phyloP scores from a whole-genome alignment of 2,113 vertebrate genomes.

The Montifringilla adamsi region DNA sequence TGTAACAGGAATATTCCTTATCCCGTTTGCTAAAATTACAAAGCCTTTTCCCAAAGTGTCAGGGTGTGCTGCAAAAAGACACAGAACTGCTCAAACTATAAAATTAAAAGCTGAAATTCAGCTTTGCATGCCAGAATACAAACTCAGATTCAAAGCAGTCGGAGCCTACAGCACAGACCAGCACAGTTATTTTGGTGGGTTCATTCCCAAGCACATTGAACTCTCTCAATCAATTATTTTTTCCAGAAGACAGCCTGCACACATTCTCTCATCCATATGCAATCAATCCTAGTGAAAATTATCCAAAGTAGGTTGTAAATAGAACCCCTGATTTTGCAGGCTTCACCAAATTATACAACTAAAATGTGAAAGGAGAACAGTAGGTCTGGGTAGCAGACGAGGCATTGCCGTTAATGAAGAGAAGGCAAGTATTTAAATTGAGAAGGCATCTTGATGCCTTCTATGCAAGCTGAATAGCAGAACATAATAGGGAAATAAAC shows the following conservation, averaged over 20 bases:
- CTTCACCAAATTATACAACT: background rate
- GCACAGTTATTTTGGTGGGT: background rate
- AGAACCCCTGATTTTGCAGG: background rate
- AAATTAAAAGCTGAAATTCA: background rate
- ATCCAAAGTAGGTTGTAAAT: background rate
- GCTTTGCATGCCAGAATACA: background rate
- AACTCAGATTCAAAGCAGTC: background rate
- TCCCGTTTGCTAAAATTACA: background rate
- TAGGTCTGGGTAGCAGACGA: background rate
- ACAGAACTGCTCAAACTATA: background rate
- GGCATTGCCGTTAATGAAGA: slow-evolving; percentile 26
- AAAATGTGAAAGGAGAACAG: background rate
- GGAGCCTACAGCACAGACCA: background rate
- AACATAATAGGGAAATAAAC: slow-evolving; percentile 28
- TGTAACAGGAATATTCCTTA: background rate
- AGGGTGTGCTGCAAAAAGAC: slow-evolving; percentile 9
- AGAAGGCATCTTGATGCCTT: background rate
- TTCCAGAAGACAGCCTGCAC: background rate
- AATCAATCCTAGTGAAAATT: background rate
- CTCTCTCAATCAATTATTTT: background rate
- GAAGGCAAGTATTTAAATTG: slow-evolving; percentile 40
- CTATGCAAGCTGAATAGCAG: background rate
- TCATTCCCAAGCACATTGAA: background rate
- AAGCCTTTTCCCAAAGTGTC: slow-evolving; percentile 33
- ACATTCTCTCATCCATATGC: background rate